phyloP scores from a whole-genome alignment of 2,888 invertebrate species.

The Eupithecia tripunctaria region DNA sequence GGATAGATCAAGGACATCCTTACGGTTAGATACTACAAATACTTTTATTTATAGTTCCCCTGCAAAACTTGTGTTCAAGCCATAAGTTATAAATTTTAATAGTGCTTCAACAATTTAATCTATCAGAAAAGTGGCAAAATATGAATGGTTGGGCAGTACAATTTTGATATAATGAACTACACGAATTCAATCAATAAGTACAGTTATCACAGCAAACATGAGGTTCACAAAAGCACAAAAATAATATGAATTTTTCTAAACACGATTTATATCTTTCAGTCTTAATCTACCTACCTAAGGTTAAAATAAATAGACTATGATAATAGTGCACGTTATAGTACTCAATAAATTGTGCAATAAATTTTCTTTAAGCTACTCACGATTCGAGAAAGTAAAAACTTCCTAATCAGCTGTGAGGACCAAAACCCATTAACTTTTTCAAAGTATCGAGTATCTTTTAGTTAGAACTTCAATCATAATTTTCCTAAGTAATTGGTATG shows the following conservation, averaged over 20 bases:
- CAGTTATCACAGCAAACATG: conserved; percentile 73
- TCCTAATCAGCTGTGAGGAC: not conserved
- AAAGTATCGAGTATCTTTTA: not conserved
- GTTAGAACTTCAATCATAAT: conserved; percentile 13
- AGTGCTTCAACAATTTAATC: not conserved
- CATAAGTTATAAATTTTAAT: not conserved
- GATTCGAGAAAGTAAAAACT: conserved; percentile 45
- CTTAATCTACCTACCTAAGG: conserved; percentile 73
- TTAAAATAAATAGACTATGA: conserved; percentile 66
- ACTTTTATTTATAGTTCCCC: not conserved
- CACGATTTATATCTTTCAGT: conserved; percentile 72
- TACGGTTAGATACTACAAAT: not conserved
- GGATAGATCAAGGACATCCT: not conserved
- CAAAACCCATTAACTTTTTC: not conserved
- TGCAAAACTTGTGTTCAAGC: not conserved
- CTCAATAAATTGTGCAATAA: conserved; percentile 69
- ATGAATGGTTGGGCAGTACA: not conserved
- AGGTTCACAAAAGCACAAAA: conserved; percentile 68
- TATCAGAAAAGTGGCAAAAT: not conserved
- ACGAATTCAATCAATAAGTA: conserved; percentile 26
- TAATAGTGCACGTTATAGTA: conserved; percentile 76
- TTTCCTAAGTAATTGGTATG: conserved; percentile 29
- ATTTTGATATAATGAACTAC: conserved; percentile 5
- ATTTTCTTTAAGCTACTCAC: conserved; percentile 58
- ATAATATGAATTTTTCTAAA: conserved; percentile 56